A percentile compares a stretch with the other conserved stretches of the same genome.
phyloP scores from a whole-genome alignment of 2,888 invertebrate genomes.

The Cecidostiba fungosa region DNA sequence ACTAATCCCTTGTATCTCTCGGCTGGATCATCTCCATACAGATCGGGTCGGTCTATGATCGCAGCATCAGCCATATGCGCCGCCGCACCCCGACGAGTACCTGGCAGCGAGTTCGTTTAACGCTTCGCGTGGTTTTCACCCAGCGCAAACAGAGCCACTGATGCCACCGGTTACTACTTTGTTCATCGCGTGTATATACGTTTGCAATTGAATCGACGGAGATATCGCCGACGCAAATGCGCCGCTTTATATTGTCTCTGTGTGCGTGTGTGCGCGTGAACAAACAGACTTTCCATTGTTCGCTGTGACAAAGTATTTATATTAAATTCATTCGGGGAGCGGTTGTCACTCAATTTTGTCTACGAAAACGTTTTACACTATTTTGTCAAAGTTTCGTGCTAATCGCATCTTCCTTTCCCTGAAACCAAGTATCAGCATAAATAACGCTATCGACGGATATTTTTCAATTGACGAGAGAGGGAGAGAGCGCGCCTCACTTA shows the following conservation, averaged over 20 bases:
- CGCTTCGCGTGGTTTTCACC: slow-evolving; percentile 61
- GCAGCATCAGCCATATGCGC: not conserved
- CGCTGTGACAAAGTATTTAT: not conserved
- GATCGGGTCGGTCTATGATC: not conserved
- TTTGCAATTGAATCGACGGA: slow-evolving; percentile 22
- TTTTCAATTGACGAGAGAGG: slow-evolving; percentile 60
- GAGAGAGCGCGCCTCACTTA: not conserved
- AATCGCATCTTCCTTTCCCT: not conserved
- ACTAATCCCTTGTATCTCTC: slow-evolving; percentile 74
- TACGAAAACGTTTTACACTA: not conserved
- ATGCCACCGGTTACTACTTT: slow-evolving; percentile 47
- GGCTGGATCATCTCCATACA: slow-evolving; percentile 65
- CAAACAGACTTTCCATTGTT: slow-evolving; percentile 9
- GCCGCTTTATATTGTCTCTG: not conserved
- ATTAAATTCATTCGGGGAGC: not conserved
- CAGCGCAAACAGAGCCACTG: slow-evolving; percentile 48
- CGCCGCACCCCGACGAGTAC: slow-evolving; percentile 23
- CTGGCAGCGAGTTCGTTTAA: slow-evolving; percentile 62
- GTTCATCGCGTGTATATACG: slow-evolving; percentile 4
- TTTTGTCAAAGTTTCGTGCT: not conserved
- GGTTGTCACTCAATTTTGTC: not conserved
- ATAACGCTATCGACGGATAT: slow-evolving; percentile 22
- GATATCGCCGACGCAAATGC: slow-evolving; percentile 10
- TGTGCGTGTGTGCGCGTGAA: not conserved
- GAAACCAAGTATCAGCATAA: not conserved